Evolutionary conservation across 2,797 vertebrate genomes (phyloP), one percentile per base, ranked within the genome.

Genomic region (Neopelma chrysocephalum): DNA sequence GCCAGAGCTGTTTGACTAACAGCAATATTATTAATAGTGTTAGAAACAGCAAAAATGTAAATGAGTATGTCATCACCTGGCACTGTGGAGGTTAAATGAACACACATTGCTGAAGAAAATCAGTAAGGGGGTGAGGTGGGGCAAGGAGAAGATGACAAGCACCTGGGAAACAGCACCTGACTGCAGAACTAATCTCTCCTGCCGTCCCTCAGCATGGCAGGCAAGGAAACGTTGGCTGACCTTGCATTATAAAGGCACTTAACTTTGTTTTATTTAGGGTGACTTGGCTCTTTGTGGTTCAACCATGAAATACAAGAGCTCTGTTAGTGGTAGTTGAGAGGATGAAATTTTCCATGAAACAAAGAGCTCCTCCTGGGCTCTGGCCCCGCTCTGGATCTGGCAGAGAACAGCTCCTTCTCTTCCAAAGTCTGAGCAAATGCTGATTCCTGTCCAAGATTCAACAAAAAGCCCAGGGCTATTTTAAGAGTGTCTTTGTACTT

Each of bases 271-370:
- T 9, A 25, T 27, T 15, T 0, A 3, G 10, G 32, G 26, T 3
- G 47, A 26, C 62, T 26, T 25, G 42, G 54, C 62, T 64, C 2
- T 1, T 58, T 56, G 47, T 27, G 31, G 43, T 47, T 47, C 57
- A 60, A 2, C 6, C 1, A 10, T 0, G 56, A 34, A 43, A 43
- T 8, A 7, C 0, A 1, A 40, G 62, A 32, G 77, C 29, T 45
- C 69, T 0, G 5, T 5, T 23, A 34, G 17, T 0, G 20, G 4
- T 6, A 10, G 10, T 1, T 3, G 31, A 38, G 21, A n/a, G 54
- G 26, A 22, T 15, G 64, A 48, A 70, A 4, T 26, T 26, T 5
- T 8, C 54, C 15, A 0, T 1, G 10, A 68, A 34, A 11, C 26
- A 15, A 62, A 17, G 10, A 57, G 45, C 34, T 36, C 82, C 50